Conservation (phyloP, 2,113 vertebrate genomes). For the Myotis brandtii region DNA sequence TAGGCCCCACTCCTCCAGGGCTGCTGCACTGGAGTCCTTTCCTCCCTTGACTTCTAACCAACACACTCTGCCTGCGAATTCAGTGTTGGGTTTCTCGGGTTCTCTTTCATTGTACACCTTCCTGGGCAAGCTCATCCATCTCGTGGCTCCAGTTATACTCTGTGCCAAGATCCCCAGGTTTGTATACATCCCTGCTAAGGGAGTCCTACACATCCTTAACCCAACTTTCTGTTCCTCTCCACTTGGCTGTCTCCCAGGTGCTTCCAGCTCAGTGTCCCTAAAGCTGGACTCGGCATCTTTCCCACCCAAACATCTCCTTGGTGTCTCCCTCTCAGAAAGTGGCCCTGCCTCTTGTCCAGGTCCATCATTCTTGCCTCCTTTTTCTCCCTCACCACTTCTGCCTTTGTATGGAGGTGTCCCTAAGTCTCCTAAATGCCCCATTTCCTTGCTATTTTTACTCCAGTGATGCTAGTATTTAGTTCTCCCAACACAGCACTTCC, state of each 20-base stretch:
- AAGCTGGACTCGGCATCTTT: not conserved
- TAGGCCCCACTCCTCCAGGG: not conserved
- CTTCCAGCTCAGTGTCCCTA: not conserved
- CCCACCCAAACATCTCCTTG: not conserved
- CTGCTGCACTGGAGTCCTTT: not conserved
- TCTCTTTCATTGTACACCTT: not conserved
- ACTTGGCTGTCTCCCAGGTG: not conserved
- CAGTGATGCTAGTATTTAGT: not conserved
- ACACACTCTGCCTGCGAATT: rapidly evolving
- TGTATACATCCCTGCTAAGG: not conserved
- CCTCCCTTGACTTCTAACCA: not conserved
- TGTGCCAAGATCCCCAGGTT: too few relatives aligned
- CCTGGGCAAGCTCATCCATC: not conserved
- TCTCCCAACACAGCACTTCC: not conserved
- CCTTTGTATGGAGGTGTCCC: not conserved
- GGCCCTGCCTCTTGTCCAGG: not conserved
- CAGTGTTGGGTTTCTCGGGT: not conserved
- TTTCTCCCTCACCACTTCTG: not conserved
- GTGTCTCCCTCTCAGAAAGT: not conserved
- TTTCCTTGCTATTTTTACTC: not conserved
- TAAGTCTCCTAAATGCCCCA: not conserved
- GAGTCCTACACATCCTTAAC: not conserved
- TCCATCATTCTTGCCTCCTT: not conserved
- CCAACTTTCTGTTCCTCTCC: too few relatives aligned
- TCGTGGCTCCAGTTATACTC: not conserved